Conservation (phyloP, 2,797 vertebrate genomes). For the Bucorvus abyssinicus region DNA sequence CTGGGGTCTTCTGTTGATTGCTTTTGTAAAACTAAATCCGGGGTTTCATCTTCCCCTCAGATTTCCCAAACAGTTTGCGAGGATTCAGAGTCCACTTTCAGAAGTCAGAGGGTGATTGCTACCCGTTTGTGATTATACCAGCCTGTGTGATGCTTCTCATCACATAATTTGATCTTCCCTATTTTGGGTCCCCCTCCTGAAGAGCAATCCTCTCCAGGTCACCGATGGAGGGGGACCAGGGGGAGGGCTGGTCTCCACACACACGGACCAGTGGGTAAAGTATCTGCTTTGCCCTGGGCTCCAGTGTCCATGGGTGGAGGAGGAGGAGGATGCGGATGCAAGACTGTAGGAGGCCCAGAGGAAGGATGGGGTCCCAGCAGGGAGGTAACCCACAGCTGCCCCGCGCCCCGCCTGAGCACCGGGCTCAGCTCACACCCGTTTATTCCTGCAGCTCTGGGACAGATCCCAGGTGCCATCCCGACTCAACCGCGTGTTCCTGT, state of each 20-base stretch:
- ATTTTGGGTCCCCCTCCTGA: background rate
- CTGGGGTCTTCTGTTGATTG: background rate
- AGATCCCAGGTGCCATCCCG: background rate
- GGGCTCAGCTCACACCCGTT: background rate
- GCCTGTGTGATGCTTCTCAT: background rate
- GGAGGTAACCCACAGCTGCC: background rate
- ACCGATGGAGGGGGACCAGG: background rate
- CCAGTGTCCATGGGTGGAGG: background rate
- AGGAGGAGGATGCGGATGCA: background rate
- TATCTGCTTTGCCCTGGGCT: background rate
- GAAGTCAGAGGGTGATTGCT: accelerated
- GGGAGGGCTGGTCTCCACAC: background rate
- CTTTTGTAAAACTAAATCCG: background rate
- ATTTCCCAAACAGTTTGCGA: background rate
- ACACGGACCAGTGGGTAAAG: background rate
- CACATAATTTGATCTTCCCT: background rate
- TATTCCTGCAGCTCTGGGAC: background rate
- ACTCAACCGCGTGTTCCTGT: accelerated
- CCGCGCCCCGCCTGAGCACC: background rate
- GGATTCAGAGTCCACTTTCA: background rate
- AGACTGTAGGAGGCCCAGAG: background rate
- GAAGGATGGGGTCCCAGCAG: background rate
- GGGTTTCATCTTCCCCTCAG: background rate
- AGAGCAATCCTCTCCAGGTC: background rate
- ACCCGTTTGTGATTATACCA: background rate